Conservation (phyloP, 2,797 vertebrate species). For the Bovichtus diacanthus region DNA sequence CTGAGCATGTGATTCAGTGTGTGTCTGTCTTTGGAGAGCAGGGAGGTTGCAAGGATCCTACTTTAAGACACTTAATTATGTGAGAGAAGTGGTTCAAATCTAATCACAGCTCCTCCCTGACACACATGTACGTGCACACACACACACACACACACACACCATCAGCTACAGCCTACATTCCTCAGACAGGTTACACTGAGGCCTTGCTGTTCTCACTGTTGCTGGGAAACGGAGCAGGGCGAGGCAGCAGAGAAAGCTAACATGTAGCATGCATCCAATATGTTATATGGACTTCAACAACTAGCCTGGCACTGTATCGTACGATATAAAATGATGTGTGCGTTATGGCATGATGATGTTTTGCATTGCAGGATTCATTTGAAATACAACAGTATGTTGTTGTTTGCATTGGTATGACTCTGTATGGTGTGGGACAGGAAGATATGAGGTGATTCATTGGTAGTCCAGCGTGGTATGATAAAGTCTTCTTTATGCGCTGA, state of each 20-base stretch:
- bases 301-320: neutral
- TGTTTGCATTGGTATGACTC: neutral
- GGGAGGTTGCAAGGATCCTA: neutral
- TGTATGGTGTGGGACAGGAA: neutral
- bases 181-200: conserved; percentile 57
- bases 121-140: neutral
- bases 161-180: conserved; percentile 56
- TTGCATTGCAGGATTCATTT: neutral
- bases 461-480: neutral
- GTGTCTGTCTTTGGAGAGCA: conserved; percentile 1
- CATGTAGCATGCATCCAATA: neutral
- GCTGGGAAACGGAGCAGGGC: conserved; percentile 18
- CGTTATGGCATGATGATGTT: neutral
- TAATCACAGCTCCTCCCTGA: conserved; percentile 60
- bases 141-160: neutral
- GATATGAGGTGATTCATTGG: neutral
- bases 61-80: conserved; percentile 54
- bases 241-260: conserved; percentile 13
- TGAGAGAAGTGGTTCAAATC: conserved; percentile 61
- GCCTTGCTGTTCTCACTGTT: conserved; percentile 41
- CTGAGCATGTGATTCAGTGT: neutral
- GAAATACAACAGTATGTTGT: too few species aligned
- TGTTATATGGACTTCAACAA: neutral
- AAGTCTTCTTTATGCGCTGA: neutral
- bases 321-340: neutral